Percentiles rank a stretch among this genome's conserved stretches.
phyloP scores from a whole-genome alignment of 1,140 invertebrate species.

The Heliconius melpomene region DNA sequence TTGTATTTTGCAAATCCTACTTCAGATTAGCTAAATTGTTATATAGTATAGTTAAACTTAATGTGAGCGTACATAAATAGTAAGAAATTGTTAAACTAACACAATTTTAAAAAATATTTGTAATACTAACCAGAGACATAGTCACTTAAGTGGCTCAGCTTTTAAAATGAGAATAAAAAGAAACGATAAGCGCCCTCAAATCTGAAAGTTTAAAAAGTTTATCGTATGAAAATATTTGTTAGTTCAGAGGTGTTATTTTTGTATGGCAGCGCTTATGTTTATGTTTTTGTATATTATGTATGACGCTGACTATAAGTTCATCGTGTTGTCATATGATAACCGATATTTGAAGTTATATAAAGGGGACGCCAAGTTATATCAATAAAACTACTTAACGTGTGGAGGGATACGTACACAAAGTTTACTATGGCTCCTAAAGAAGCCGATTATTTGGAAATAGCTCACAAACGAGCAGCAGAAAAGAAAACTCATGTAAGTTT shows the following conservation, averaged over 20 bases:
- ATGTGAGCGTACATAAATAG: too few relatives aligned
- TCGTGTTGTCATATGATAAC: background rate
- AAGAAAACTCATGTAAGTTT: constrained; percentile 77
- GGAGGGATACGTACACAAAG: background rate
- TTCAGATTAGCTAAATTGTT: too few relatives aligned
- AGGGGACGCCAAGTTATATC: background rate
- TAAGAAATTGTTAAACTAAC: too few relatives aligned
- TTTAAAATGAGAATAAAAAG: too few relatives aligned
- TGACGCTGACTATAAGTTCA: background rate
- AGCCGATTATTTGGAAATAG: constrained; percentile 56
- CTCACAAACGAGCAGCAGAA: constrained; percentile 55
- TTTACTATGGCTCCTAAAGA: constrained; percentile 63
- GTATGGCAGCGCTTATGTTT: background rate
- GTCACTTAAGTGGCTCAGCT: too few relatives aligned
- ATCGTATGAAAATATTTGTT: background rate
- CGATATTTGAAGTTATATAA: background rate
- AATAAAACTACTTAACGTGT: background rate
- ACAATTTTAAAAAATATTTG: too few relatives aligned
- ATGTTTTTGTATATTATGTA: background rate
- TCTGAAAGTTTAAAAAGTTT: background rate
- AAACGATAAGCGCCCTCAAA: too few relatives aligned
- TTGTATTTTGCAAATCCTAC: too few relatives aligned
- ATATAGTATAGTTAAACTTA: too few relatives aligned
- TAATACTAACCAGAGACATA: too few relatives aligned
- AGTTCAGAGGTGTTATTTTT: background rate